Evolutionary conservation across 2,797 vertebrate genomes (phyloP).

Genomic region (Sciurus carolinensis): DNA sequence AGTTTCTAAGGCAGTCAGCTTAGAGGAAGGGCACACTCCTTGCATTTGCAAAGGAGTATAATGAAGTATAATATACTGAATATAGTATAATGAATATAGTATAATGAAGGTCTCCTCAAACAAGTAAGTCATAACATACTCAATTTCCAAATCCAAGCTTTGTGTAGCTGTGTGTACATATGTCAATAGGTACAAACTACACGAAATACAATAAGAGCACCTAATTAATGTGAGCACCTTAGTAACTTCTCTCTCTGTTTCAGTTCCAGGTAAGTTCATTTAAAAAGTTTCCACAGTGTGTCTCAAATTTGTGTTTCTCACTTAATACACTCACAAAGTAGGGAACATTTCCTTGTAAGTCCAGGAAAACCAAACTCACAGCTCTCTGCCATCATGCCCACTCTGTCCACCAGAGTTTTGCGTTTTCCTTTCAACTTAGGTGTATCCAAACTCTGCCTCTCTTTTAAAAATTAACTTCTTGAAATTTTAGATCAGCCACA

Average conservation of each 20-base stretch:
- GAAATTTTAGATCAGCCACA: not conserved
- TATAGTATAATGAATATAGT: not conserved
- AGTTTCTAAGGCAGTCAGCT: not conserved
- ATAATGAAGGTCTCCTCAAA: not conserved
- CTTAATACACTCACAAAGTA: not conserved
- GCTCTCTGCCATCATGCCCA: not conserved
- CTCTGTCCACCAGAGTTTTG: not conserved
- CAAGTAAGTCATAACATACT: not conserved
- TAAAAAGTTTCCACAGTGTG: not conserved
- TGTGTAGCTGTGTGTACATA: not conserved
- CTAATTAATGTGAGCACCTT: not conserved
- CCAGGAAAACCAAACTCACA: not conserved
- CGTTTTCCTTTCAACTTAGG: not conserved
- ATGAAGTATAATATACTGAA: not conserved
- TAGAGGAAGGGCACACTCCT: not conserved
- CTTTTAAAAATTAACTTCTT: not conserved
- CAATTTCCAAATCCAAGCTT: not conserved
- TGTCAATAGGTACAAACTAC: too few species aligned
- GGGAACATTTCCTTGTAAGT: not conserved
- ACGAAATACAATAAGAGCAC: too few species aligned
- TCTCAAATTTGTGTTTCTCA: not conserved
- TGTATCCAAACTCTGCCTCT: not conserved
- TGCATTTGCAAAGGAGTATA: not conserved
- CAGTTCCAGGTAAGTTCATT: not conserved
- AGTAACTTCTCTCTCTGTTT: not conserved